These are phyloP conservation scores for Vulpes lagopus DNA, from an alignment of 2,113 vertebrate genomes.

Conservation along the genomic window DNA sequence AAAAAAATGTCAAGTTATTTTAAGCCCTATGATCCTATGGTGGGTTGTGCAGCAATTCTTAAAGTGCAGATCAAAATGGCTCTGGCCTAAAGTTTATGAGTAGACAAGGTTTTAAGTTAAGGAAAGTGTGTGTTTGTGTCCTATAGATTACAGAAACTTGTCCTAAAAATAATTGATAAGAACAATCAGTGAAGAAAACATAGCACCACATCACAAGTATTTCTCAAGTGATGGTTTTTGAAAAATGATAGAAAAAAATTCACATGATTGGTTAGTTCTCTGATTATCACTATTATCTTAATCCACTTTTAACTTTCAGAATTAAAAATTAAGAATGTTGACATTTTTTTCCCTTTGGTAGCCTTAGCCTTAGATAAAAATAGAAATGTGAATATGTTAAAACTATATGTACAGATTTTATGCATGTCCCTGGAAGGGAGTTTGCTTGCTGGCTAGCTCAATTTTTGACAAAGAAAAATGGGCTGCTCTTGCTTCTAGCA, in stretches of 20 bases:
- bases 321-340: background rate
- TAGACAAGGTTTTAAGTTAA: background rate
- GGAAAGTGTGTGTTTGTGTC: background rate
- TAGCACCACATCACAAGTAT: background rate
- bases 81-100: background rate
- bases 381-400: background rate
- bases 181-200: background rate
- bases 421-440: background rate
- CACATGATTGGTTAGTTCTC: background rate
- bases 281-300: background rate
- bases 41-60: background rate
- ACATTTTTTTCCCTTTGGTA: background rate
- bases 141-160: background rate
- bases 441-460: slow-evolving; percentile 4
- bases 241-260: slow-evolving; percentile 43
- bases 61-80: background rate
- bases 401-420: background rate
- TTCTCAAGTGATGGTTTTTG: background rate
- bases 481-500: slow-evolving; percentile 34
- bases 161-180: background rate
- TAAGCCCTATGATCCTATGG: background rate
- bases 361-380: background rate
- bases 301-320: background rate
- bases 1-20: background rate
- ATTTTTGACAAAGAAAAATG: slow-evolving; percentile 73